Evolutionary conservation across 2,888 invertebrate genomes (phyloP), one percentile per base, ranked within the genome.

Genomic region (Aspidapion aeneum): DNA sequence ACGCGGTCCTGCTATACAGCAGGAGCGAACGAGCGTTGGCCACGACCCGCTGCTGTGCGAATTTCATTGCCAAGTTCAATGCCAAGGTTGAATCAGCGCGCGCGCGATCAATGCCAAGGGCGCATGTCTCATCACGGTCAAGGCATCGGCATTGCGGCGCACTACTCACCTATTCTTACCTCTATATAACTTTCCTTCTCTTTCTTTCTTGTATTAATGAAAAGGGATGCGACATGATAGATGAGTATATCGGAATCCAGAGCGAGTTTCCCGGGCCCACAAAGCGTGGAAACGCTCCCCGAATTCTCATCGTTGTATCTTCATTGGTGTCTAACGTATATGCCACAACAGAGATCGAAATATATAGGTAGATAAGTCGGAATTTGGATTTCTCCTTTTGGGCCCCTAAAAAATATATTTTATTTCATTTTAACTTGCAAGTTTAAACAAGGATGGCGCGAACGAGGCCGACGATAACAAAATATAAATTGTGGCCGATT

Each of bases 61-160:
- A 35, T 52, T 52, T 18, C 52, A 19, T 19, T 52, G 52, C 60
- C 65, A 63, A 65, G 65, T 65, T 65, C 65, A 65, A 55, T 65
- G 65, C 63, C 65, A 65, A 65, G 65, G 65, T 58, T 63, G 61
- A n/a, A n/a, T n/a, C n/a, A n/a, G n/a, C n/a, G n/a, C 55, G 63
- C 35, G 21, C 12, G 20, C 9, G 12, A 52, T n/a, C 52, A 52
- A 9, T 18, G n/a, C 48, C 19, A 50, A 55, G 17, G 17, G 62
- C 62, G 62, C 58, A 54, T n/a, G 48, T n/a, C n/a, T n/a, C 58
- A 52, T 52, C 7, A 1, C 17, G 58, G 52, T 21, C 58, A n/a
- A n/a, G n/a, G n/a, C n/a, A n/a, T n/a, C n/a, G n/a, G 58, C 62
- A 58, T 9, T 52, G 52, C 52, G 17, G 19, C 52, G 18, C 5